These are phyloP conservation scores for Metopia argyrocephala DNA, from an alignment of 2,888 invertebrate genomes.

Conservation along the genomic window DNA sequence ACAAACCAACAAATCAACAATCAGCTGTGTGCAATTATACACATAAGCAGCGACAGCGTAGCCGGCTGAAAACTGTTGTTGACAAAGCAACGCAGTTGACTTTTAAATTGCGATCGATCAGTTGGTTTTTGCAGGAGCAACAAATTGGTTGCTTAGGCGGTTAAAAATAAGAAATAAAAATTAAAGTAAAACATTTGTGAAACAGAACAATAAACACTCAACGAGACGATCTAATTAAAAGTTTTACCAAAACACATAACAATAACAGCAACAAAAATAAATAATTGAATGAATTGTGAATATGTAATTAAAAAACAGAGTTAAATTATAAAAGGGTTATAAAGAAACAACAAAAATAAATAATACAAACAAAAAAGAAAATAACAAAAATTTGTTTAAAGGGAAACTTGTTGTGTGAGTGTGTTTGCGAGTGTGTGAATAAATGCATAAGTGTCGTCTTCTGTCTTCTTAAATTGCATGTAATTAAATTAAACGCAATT, in stretches of 20 bases:
- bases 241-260: conserved; percentile 36
- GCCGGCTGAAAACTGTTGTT: conserved; percentile 56
- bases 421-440: conserved; percentile 6
- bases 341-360: conserved; percentile 38
- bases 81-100: conserved; percentile 57
- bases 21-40: conserved; percentile 19
- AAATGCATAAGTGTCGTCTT: conserved; percentile 47
- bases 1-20: too few species aligned
- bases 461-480: conserved; percentile 62
- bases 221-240: conserved; percentile 50
- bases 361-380: conserved; percentile 24
- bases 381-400: conserved; percentile 24
- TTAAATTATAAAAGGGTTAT: conserved; percentile 39
- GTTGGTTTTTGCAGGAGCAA: conserved; percentile 64
- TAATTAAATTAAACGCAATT: conserved; percentile 65
- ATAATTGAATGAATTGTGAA: conserved; percentile 6
- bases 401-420: not conserved
- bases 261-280: conserved; percentile 25
- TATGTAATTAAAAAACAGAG: conserved; percentile 32
- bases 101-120: conserved; percentile 65
- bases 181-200: conserved; percentile 9
- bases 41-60: conserved; percentile 28
- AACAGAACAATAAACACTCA: conserved; percentile 5
- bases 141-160: conserved; percentile 63
- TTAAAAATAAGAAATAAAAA: conserved; percentile 45